These are phyloP conservation scores for Philereme transversata DNA, from an alignment of 2,888 invertebrate species.

Conservation along the genomic window DNA sequence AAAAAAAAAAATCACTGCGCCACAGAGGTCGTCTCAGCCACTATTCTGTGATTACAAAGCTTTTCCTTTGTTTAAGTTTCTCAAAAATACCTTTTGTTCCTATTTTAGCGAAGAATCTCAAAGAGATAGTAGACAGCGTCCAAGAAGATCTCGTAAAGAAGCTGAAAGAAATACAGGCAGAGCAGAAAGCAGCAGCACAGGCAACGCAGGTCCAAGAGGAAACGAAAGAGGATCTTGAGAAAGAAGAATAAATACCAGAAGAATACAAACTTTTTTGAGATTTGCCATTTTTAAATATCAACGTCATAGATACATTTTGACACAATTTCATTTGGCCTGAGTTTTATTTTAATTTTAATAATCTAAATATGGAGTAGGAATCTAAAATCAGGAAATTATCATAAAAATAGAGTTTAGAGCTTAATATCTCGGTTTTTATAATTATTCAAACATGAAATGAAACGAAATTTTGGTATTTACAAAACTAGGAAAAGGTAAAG, in stretches of 20 bases:
- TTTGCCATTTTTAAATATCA: constrained; percentile 10
- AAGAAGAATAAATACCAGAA: constrained; percentile 25
- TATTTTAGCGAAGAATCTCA: constrained; percentile 69
- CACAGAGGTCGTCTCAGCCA: too few species aligned
- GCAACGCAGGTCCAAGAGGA: constrained; percentile 18
- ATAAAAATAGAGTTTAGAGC: constrained; percentile 8
- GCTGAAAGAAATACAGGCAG: constrained; percentile 66
- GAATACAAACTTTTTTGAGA: constrained; percentile 24
- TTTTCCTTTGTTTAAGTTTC: too few species aligned
- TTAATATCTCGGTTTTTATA: not conserved
- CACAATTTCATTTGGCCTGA: constrained; percentile 2
- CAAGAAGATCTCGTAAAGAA: constrained; percentile 75
- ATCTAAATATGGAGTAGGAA: constrained; percentile 8
- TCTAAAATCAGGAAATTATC: constrained; percentile 10
- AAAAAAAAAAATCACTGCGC: too few species aligned
- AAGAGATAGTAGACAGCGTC: constrained; percentile 77
- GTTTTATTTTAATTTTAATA: constrained; percentile 21
- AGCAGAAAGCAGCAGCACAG: constrained; percentile 45
- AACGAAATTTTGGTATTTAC: not conserved
- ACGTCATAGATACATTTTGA: constrained; percentile 19
- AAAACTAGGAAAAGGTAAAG: constrained; percentile 2
- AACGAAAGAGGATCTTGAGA: constrained; percentile 6
- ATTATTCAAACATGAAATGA: too few species aligned
- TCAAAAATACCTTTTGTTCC: constrained; percentile 1
- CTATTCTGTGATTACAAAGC: too few species aligned